These are phyloP conservation scores for Troilus luridus DNA, from an alignment of 2,888 invertebrate species.

Conservation along the genomic window DNA sequence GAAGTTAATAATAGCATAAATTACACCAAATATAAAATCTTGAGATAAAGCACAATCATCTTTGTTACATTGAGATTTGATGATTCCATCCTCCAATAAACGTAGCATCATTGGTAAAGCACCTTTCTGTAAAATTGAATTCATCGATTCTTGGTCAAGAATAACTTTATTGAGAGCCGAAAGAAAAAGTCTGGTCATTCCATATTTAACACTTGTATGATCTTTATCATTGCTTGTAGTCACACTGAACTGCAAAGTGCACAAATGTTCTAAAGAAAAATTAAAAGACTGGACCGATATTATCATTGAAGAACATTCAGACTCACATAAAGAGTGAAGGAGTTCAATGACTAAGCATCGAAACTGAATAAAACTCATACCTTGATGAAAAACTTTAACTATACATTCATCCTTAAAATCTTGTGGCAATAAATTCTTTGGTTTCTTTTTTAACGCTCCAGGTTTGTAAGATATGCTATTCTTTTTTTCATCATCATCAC, in stretches of 20 bases:
- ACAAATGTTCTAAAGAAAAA: slow-evolving; percentile 75
- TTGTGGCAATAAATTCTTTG: slow-evolving; percentile 70
- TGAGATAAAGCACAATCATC: slow-evolving; percentile 72
- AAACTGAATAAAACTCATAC: slow-evolving; percentile 74
- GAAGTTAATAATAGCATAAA: slow-evolving; percentile 75
- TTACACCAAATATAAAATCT: slow-evolving; percentile 75
- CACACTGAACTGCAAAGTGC: slow-evolving; percentile 75
- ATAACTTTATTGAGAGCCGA: slow-evolving; percentile 74
- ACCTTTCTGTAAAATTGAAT: slow-evolving; percentile 74
- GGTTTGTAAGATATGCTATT: slow-evolving; percentile 63
- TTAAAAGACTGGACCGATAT: slow-evolving; percentile 68
- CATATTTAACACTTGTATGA: slow-evolving; percentile 73
- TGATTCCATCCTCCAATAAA: slow-evolving; percentile 73
- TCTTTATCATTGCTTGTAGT: slow-evolving; percentile 67
- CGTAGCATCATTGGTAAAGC: slow-evolving; percentile 76
- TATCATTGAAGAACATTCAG: slow-evolving; percentile 51
- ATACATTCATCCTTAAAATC: slow-evolving; percentile 74
- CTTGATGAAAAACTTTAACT: slow-evolving; percentile 70
- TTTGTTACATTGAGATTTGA: slow-evolving; percentile 65
- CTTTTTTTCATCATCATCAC: slow-evolving; percentile 69
- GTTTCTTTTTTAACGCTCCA: slow-evolving; percentile 59
- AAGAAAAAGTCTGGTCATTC: slow-evolving; percentile 74
- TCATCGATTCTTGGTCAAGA: slow-evolving; percentile 68
- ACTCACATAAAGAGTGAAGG: slow-evolving; percentile 61
- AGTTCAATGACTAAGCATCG: slow-evolving; percentile 73